Evolutionary conservation across 2,888 invertebrate species (phyloP).

Genomic region (Callosobruchus maculatus): DNA sequence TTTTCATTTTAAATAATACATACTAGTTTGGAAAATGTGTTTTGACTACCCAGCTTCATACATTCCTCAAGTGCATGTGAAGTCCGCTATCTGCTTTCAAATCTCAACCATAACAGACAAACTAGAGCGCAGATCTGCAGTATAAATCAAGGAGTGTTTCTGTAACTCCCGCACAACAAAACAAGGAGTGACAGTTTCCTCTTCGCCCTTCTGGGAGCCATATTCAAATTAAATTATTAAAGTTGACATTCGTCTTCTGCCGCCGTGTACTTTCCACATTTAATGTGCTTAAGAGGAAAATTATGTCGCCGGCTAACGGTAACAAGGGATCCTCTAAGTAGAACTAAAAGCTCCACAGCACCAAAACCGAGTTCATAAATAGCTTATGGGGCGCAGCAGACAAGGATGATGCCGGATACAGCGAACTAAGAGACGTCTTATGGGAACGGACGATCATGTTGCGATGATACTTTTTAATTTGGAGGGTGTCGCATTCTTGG

Average conservation of each 20-base stretch:
- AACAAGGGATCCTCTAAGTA: conserved; percentile 45
- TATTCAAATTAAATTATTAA: not conserved
- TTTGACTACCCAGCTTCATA: no score
- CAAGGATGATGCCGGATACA: conserved; percentile 10
- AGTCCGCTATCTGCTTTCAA: not conserved
- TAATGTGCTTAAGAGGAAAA: conserved; percentile 44
- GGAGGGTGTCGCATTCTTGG: not conserved
- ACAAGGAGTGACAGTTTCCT: not conserved
- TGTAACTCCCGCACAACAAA: not conserved
- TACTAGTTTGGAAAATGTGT: no score
- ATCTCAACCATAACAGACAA: not conserved
- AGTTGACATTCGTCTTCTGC: conserved; percentile 10
- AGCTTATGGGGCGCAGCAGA: conserved; percentile 40
- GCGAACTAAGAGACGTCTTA: conserved; percentile 8
- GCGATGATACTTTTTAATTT: conserved; percentile 18
- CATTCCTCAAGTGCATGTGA: no score
- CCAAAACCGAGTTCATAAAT: conserved; percentile 33
- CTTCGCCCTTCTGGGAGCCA: not conserved
- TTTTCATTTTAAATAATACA: no score
- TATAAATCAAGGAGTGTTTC: not conserved
- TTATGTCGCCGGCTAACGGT: conserved; percentile 45
- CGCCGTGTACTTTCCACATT: conserved; percentile 37
- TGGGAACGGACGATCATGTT: conserved; percentile 34
- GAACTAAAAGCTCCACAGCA: conserved; percentile 41
- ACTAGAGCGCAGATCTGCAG: not conserved